A percentile compares a stretch with the other conserved stretches of the same genome.
phyloP scores from a whole-genome alignment of 1,140 invertebrate species.

The Anadara kagoshimensis region DNA sequence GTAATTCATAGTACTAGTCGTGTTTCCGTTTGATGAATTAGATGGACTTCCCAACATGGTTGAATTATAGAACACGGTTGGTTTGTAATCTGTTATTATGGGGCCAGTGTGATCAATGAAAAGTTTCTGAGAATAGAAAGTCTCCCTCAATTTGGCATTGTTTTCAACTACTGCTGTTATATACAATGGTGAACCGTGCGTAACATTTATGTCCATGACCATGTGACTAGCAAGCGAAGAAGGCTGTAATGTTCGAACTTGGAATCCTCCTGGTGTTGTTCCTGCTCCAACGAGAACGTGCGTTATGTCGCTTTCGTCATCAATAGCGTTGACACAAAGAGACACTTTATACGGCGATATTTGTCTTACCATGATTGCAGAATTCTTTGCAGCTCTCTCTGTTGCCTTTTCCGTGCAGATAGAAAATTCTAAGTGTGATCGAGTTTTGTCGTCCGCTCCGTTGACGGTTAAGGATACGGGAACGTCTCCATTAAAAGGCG shows the following conservation, averaged over 20 bases:
- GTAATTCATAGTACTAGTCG: too few species aligned
- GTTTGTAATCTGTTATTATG: too few species aligned
- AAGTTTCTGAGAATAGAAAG: too few species aligned
- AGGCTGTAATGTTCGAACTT: not conserved
- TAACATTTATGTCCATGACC: too few species aligned
- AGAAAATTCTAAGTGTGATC: not conserved
- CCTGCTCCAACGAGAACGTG: conserved; percentile 32
- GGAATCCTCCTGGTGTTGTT: conserved; percentile 14
- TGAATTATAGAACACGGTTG: too few species aligned
- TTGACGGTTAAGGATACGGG: not conserved
- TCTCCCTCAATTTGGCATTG: too few species aligned
- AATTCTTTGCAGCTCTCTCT: not conserved
- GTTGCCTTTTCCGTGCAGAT: not conserved
- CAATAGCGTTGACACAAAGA: conserved; percentile 27
- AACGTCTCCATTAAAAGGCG: not conserved
- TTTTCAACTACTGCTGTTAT: too few species aligned
- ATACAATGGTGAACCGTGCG: too few species aligned
- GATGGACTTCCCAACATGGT: too few species aligned
- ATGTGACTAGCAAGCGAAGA: too few species aligned
- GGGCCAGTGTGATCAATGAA: too few species aligned
- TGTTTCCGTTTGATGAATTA: too few species aligned
- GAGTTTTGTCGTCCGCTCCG: not conserved
- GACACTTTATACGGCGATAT: conserved; percentile 24
- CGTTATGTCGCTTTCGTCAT: conserved; percentile 38
- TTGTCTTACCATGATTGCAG: conserved; percentile 25